phyloP scores from a whole-genome alignment of 1,140 invertebrate genomes.

The Drosophila burlai region DNA sequence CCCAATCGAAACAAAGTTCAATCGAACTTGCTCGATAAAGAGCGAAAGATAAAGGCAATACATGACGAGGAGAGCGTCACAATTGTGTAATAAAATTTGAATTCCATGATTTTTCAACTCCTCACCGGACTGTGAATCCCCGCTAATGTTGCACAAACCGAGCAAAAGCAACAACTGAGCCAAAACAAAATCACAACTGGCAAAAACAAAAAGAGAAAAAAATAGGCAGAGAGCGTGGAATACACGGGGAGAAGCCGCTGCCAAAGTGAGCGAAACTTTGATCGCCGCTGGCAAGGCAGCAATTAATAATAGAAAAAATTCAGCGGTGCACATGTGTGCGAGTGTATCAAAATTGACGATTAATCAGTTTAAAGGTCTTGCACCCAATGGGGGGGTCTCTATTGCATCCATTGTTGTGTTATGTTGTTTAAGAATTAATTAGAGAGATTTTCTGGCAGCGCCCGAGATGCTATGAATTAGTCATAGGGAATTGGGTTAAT shows the following conservation, averaged over 20 bases:
- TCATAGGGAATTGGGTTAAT: slow-evolving; percentile 27
- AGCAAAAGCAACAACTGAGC: slow-evolving; percentile 36
- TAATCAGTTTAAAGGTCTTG: slow-evolving; percentile 74
- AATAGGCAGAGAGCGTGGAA: slow-evolving; percentile 3
- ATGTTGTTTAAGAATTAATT: slow-evolving; percentile 54
- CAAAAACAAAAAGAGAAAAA: slow-evolving; percentile 13
- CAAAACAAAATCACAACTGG: slow-evolving; percentile 4
- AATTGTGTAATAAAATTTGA: slow-evolving; percentile 38
- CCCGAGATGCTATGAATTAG: slow-evolving; percentile 24
- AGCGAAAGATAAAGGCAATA: slow-evolving; percentile 18
- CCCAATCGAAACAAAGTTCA: slow-evolving; percentile 40
- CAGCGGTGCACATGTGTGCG: slow-evolving; percentile 27
- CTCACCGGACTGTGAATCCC: slow-evolving; percentile 22
- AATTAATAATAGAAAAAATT: slow-evolving; percentile 55
- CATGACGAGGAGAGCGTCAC: not conserved
- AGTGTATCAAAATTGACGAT: slow-evolving; percentile 61
- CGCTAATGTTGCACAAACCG: slow-evolving; percentile 41
- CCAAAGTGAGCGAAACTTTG: slow-evolving; percentile 36
- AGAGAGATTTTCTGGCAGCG: slow-evolving; percentile 34
- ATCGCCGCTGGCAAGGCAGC: slow-evolving; percentile 35
- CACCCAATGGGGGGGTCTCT: slow-evolving; percentile 7
- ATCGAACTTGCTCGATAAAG: slow-evolving; percentile 34
- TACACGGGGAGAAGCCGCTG: not conserved
- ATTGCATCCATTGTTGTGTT: slow-evolving; percentile 46
- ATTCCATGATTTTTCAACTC: slow-evolving; percentile 15